Base-by-base conservation (phyloP, 2,113 vertebrate genomes). In the Lampris megalopsis region DNA sequence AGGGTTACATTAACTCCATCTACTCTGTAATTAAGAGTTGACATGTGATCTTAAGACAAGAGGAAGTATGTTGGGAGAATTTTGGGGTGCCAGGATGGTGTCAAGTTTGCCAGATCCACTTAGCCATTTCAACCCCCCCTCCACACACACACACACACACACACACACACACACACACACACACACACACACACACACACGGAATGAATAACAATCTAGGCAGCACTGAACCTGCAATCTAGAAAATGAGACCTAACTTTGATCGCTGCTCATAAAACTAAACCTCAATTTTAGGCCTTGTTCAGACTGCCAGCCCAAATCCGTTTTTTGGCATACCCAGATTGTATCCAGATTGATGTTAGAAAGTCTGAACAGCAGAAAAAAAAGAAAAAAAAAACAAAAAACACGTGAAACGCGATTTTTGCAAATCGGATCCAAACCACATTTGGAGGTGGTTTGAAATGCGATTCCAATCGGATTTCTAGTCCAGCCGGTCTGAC, bases 21-120 rank as follows among this genome's bases (percentile, higher is more conserved):
- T 79, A 82, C 82, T 78, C 84, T 88, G 85, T 88, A 90, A 92
- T 94, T 92, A 94, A 76, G 79, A 77, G 77, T 73, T 48, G 74
- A 91, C 83, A 86, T 75, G 75, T 72, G 71, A 84, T 74, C 71
- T 72, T 75, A 69, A 78, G 68, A 70, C 63, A 56, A 49, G 72
- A 71, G 66, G 64, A 47, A 61, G 40, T 47, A 53, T 50, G 71
- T 64, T 61, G 50, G 68, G 67, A 36, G 73, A 65, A 9, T 6
- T 1, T 43, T 38, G 65, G 57, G 68, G 42, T 65, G 50, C 62
- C 68, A 58, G 57, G 47, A 7, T 41, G 61, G 64, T 64, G 71
- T 49, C 6, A 47, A 9, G 35, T 60, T 60, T 48, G 73, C 43
- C 24, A 24, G 24, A 24, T 24, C 24, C 24, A 24, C 24, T 24